These are phyloP conservation scores for Nothocercus nigrocapillus DNA, from an alignment of 2,113 vertebrate species.

Conservation along the genomic window DNA sequence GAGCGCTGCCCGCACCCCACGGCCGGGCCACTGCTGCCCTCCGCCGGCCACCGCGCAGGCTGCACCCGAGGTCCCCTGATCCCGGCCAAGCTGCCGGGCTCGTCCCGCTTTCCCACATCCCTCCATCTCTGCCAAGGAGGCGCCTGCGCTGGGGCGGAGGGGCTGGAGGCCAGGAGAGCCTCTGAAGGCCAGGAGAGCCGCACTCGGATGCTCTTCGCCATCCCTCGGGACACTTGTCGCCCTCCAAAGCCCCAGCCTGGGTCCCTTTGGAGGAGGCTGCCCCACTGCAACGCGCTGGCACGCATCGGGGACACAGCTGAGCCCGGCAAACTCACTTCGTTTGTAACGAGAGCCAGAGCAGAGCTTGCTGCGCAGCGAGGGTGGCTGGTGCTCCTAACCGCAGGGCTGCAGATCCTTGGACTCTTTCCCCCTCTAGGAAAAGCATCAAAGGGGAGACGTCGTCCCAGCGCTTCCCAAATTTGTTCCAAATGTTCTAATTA, in stretches of 20 bases:
- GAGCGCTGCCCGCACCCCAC: neutral
- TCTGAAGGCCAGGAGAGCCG: too few species aligned
- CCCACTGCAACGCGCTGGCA: neutral
- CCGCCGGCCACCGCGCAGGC: neutral
- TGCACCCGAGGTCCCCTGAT: neutral
- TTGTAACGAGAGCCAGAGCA: neutral
- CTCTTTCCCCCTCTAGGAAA: neutral
- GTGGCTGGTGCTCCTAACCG: neutral
- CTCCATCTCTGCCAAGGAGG: too few species aligned
- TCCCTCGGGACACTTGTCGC: accelerated
- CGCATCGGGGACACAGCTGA: neutral
- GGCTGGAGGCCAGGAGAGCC: too few species aligned
- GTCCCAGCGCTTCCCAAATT: neutral
- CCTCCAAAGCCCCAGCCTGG: neutral
- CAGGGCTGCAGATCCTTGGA: neutral
- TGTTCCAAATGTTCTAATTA: constrained; percentile 5
- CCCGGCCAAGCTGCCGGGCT: neutral
- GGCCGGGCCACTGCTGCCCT: neutral
- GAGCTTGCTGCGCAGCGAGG: neutral
- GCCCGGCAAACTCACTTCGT: neutral
- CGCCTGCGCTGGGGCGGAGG: accelerated
- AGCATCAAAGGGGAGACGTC: neutral
- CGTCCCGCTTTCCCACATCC: neutral
- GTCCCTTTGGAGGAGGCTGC: neutral
- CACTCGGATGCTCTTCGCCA: too few species aligned